phyloP scores from a whole-genome alignment of 2,888 invertebrate species.

The Balanococcus diminutus region DNA sequence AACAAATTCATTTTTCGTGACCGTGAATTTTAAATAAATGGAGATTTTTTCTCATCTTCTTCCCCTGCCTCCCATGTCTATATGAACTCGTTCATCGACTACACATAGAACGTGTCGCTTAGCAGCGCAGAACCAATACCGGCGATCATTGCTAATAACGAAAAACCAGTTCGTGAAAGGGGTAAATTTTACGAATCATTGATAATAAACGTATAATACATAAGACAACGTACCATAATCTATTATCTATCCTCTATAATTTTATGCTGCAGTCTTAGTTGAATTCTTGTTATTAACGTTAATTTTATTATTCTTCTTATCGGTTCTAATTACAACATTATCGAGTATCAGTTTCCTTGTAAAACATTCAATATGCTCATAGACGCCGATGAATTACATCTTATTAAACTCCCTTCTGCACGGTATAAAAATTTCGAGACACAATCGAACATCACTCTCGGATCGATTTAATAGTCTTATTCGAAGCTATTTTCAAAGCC shows the following conservation, averaged over 20 bases:
- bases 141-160: background rate
- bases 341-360: slow-evolving; percentile 36
- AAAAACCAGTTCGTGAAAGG: slow-evolving; percentile 4
- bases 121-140: background rate
- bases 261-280: slow-evolving; percentile 26
- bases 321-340: slow-evolving; percentile 39
- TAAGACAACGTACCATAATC: slow-evolving; percentile 4
- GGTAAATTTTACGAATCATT: slow-evolving; percentile 16
- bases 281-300: slow-evolving; percentile 40
- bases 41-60: background rate
- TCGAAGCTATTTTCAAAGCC: background rate
- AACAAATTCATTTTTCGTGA: slow-evolving; percentile 42
- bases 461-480: slow-evolving; percentile 10
- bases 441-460: slow-evolving; percentile 2
- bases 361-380: background rate
- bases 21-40: slow-evolving; percentile 29
- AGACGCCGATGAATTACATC: slow-evolving; percentile 43
- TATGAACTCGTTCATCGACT: background rate
- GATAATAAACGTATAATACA: slow-evolving; percentile 29
- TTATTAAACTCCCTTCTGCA: slow-evolving; percentile 6
- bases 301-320: slow-evolving; percentile 46
- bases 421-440: background rate
- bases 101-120: background rate
- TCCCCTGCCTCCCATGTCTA: background rate
- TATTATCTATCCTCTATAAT: slow-evolving; percentile 12